Percentiles rank a stretch among this genome's conserved stretches.
phyloP scores from a whole-genome alignment of 2,797 vertebrate genomes.

The Macropodus opercularis region DNA sequence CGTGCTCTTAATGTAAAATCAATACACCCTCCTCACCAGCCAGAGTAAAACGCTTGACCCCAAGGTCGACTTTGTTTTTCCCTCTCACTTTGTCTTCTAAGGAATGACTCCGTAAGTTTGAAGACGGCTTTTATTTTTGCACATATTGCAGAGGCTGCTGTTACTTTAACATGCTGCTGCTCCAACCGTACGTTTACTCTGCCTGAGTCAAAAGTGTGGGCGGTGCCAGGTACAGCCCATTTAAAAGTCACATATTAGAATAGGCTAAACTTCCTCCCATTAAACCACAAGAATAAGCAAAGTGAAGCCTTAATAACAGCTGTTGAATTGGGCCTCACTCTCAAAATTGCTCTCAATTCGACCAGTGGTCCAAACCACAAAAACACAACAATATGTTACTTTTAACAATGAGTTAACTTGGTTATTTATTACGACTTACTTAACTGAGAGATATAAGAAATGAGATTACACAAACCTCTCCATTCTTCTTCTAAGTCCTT shows the following conservation, averaged over 20 bases:
- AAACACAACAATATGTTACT: neutral
- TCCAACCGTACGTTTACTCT: neutral
- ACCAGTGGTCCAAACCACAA: neutral
- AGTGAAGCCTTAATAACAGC: too few relatives aligned
- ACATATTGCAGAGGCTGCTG: slow-evolving; percentile 12
- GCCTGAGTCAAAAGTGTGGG: neutral
- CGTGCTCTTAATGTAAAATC: slow-evolving; percentile 92
- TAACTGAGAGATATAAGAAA: neutral
- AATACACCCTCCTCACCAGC: slow-evolving; percentile 80
- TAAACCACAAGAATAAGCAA: too few relatives aligned
- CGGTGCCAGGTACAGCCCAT: neutral
- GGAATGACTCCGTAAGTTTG: slow-evolving; percentile 49
- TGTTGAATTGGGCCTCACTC: neutral
- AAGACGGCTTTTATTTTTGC: slow-evolving; percentile 68
- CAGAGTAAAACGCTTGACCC: slow-evolving; percentile 85
- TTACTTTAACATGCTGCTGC: neutral
- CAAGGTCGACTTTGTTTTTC: slow-evolving; percentile 59
- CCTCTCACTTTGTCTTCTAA: slow-evolving; percentile 29
- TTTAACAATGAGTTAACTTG: neutral
- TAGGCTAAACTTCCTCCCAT: too few relatives aligned
- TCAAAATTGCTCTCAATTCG: neutral
- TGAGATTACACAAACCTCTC: neutral
- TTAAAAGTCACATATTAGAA: neutral
- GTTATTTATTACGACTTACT: too few relatives aligned
- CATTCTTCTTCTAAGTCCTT: neutral